Evolutionary conservation across 2,113 vertebrate genomes (phyloP), one percentile per base, ranked within the genome.

Genomic region (Pipra filicauda): DNA sequence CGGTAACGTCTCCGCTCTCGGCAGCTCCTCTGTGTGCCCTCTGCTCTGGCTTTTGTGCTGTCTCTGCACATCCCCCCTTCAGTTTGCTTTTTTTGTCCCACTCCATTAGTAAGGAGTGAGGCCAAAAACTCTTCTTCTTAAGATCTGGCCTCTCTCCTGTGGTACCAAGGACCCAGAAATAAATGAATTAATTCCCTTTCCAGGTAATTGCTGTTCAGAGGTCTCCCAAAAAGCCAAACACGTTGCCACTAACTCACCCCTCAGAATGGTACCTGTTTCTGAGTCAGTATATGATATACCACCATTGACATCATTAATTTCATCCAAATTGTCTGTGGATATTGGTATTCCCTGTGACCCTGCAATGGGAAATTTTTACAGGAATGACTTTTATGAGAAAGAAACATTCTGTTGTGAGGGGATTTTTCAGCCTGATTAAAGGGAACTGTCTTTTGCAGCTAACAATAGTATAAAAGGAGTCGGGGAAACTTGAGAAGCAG

Each of bases 1-100:
- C 23, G 99, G 99, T 99, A 99, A 97, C 1, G 39, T 93, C 89
- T 37, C n/a, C 35, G 52, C 19, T 22, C 55, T 12, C 7, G 33
- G 12, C 54, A 57, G 55, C 31, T 8, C 54, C 26, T 33, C 71
- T 39, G 5, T n/a, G 41, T 51, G 71, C 41, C 6, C 28, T 39
- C 59, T 8, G 39, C 13, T 37, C 37, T 37, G 52, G 8, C 71
- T 23, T 44, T 59, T 57, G 55, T 67, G 15, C 65, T 44, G 44
- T 6, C 66, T 72, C 69, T 74, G 73, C 75, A 58, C 41, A 15
- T 44, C 66, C 20, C 13, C 13, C 70, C 48, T 62, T 27, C 27
- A 4, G 16, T 55, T 76, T 62, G 37, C 33, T 39, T 79, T 43
- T 44, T 82, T 61, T 55, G 8, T 79, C 58, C 11, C 8, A 4